Percentiles rank a stretch among this genome's conserved stretches.
These are phyloP conservation scores for Panulirus ornatus DNA, from an alignment of 1,140 invertebrate species.

Conservation along the genomic window DNA sequence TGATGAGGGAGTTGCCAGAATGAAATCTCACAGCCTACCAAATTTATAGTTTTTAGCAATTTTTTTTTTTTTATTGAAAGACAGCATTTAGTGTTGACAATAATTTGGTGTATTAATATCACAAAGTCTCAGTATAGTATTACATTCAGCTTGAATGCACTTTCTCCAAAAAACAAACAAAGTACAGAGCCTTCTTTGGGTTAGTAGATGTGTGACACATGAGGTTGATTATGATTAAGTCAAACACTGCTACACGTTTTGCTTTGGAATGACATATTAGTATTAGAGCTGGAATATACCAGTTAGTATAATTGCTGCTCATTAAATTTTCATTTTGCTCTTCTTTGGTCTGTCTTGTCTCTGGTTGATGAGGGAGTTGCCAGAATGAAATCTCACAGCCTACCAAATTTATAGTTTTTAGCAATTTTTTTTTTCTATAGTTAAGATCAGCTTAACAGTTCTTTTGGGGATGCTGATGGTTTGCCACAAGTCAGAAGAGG, in stretches of 20 bases:
- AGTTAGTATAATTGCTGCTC: background rate
- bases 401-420: too few species aligned
- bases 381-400: background rate
- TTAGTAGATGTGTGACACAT: background rate
- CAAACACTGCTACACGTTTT: background rate
- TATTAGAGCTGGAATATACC: background rate
- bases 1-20: background rate
- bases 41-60: slow-evolving; percentile 10
- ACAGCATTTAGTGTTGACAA: too few species aligned
- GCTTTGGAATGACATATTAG: background rate
- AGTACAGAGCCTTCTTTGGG: background rate
- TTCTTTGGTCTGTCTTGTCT: background rate
- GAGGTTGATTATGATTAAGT: background rate
- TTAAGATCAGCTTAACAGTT: background rate
- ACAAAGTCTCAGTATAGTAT: too few species aligned
- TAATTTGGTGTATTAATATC: too few species aligned
- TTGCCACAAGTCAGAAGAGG: background rate
- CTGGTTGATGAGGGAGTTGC: background rate
- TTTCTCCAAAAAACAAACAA: background rate
- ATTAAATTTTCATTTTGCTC: background rate
- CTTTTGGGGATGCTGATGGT: background rate
- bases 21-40: too few species aligned
- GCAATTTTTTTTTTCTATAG: background rate
- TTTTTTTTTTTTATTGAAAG: too few species aligned
- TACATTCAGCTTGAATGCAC: too few species aligned